Conservation (phyloP, 1,140 invertebrate species). For the Drosophila bocqueti region DNA sequence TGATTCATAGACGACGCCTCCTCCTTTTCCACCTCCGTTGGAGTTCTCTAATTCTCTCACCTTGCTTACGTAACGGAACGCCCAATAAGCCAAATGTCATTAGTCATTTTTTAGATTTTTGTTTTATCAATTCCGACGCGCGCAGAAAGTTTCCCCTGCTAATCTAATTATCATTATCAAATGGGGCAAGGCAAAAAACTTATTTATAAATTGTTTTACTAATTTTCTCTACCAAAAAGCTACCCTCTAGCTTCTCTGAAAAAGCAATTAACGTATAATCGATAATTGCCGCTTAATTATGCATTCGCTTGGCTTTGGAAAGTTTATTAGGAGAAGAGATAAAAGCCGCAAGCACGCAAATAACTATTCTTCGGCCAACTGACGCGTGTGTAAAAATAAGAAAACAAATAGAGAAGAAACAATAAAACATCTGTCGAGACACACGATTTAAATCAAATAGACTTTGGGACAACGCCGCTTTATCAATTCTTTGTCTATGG, state of each 20-base stretch:
- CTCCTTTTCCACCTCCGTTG: neutral
- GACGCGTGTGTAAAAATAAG: constrained; percentile 27
- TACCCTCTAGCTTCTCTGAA: neutral
- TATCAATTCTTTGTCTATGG: constrained; percentile 17
- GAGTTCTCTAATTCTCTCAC: constrained; percentile 56
- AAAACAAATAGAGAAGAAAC: constrained; percentile 24
- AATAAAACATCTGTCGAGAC: constrained; percentile 64
- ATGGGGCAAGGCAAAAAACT: constrained; percentile 40
- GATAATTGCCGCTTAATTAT: constrained; percentile 53
- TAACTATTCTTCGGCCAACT: constrained; percentile 36
- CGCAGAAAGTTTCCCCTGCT: constrained; percentile 44
- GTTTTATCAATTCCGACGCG: constrained; percentile 4
- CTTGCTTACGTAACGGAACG: constrained; percentile 34
- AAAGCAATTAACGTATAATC: constrained; percentile 53
- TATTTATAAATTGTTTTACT: constrained; percentile 28
- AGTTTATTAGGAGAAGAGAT: constrained; percentile 37
- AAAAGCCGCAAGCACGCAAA: constrained; percentile 30
- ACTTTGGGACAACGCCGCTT: constrained; percentile 8
- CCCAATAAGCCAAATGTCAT: constrained; percentile 33
- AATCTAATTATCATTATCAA: constrained; percentile 62
- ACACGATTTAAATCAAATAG: constrained; percentile 41
- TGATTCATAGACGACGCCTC: constrained; percentile 49
- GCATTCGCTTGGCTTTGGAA: constrained; percentile 44
- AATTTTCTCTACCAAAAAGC: constrained; percentile 2
- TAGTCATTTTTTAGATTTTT: constrained; percentile 54